Conservation (phyloP, 2,113 vertebrate species). For the Passer domesticus region DNA sequence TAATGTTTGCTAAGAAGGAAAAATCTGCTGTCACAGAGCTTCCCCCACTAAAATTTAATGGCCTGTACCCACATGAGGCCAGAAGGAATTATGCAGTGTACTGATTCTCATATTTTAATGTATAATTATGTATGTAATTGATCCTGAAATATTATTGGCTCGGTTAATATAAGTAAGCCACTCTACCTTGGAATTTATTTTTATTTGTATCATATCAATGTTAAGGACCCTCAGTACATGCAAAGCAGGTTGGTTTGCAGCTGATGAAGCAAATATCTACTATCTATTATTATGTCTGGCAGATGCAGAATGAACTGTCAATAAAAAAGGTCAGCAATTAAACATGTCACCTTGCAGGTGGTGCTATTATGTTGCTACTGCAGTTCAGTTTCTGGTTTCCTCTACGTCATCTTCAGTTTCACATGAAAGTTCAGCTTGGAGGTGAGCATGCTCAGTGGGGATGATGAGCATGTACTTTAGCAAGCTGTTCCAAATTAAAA, state of each 20-base stretch:
- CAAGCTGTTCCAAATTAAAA: background rate
- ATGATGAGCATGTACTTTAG: background rate
- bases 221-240: background rate
- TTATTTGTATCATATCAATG: background rate
- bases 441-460: background rate
- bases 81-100: background rate
- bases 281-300: background rate
- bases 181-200: background rate
- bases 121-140: background rate
- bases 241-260: background rate
- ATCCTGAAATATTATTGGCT: background rate
- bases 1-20: background rate
- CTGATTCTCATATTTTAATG: background rate
- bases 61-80: background rate
- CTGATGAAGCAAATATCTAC: background rate
- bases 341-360: background rate
- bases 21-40: background rate
- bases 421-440: background rate
- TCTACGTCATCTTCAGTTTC: background rate
- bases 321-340: background rate
- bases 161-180: background rate
- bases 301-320: background rate
- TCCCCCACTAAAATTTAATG: background rate
- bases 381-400: background rate
- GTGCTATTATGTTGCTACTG: background rate